These are phyloP conservation scores for Ceratosolen solmsi DNA, from an alignment of 1,140 invertebrate genomes.

Conservation along the genomic window DNA sequence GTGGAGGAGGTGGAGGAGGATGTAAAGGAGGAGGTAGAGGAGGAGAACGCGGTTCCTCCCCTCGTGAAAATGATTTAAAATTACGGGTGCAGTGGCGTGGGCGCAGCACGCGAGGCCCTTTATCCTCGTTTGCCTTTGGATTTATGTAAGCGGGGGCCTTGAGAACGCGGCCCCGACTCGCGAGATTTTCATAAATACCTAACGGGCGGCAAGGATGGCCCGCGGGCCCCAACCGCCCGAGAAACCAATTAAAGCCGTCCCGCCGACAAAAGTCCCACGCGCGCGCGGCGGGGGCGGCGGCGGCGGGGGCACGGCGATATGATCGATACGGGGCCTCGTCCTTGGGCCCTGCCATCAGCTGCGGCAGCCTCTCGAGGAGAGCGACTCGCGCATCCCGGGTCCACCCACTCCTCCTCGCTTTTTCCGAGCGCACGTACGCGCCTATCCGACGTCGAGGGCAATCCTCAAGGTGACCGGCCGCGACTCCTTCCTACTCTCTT, in stretches of 20 bases:
- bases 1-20: no score
- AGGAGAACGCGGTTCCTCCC: no score
- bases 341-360: conserved; percentile 23
- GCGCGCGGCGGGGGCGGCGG: not conserved
- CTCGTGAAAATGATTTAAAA: conserved; percentile 12
- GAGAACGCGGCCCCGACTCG: not conserved
- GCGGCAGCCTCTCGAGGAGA: conserved; percentile 23
- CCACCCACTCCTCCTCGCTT: conserved; percentile 31
- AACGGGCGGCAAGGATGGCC: not conserved
- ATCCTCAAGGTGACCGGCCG: conserved; percentile 35
- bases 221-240: not conserved
- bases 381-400: conserved; percentile 14
- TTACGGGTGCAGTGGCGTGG: not conserved
- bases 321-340: conserved; percentile 12
- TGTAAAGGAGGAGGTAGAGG: no score
- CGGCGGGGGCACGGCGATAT: not conserved
- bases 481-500: conserved; percentile 11
- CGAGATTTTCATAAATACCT: conserved; percentile 22
- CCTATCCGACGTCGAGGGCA: not conserved
- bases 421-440: not conserved
- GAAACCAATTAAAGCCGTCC: conserved; percentile 30
- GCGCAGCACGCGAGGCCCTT: not conserved
- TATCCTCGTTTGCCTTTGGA: not conserved
- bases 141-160: conserved; percentile 7
- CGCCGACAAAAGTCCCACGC: conserved; percentile 10